Evolutionary conservation across 1,140 invertebrate genomes (phyloP), one percentile per base, ranked within the genome.

Genomic region (Sitodiplosis mosellana): DNA sequence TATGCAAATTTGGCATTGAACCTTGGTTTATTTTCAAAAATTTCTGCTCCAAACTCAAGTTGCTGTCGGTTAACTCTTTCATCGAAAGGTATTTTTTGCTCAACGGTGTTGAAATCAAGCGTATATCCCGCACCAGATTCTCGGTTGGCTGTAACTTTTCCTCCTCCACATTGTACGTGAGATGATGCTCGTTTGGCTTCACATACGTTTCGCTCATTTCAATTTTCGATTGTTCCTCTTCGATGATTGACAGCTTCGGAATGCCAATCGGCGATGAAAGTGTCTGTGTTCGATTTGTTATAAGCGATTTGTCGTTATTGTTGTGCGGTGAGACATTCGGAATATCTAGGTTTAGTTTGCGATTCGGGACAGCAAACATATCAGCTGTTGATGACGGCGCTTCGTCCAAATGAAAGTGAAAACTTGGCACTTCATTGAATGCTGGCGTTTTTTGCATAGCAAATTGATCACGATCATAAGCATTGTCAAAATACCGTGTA

Each of bases 1-100:
- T 59, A 50, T 63, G 61, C 0, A 64, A 50, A 56, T 64, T 64
- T 8, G 62, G 62, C 60, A 64, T 59, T 1, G 62, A 64, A 4
- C 62, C 62, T 33, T 63, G 60, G 17, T 57, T 64, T 2, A 52
- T 51, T 5, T 55, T 38, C 40, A 58, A 56, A 0, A 53, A 37
- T 46, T 58, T 57, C 1, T 57, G 52, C 33, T 58, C 55, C 8
- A 12, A 14, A 42, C 19, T 45, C 14, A 33, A 27, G 1, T 52
- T 48, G 27, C 27, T 27, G 40, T 55, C 42, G 1, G 54, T 59
- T 6, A 64, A 45, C 51, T 64, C 56, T 22, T 55, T 58, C 62
- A 64, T 64, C 1, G 62, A 64, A 47, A 61, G 59, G 0, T 58
- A 64, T 33, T 59, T 57, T 44, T 64, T 64, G 0, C 58, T 54